A percentile compares a stretch with the other conserved stretches of the same genome.
phyloP scores from a whole-genome alignment of 2,113 vertebrate species.

The Brachyhypopomus occidentalis region DNA sequence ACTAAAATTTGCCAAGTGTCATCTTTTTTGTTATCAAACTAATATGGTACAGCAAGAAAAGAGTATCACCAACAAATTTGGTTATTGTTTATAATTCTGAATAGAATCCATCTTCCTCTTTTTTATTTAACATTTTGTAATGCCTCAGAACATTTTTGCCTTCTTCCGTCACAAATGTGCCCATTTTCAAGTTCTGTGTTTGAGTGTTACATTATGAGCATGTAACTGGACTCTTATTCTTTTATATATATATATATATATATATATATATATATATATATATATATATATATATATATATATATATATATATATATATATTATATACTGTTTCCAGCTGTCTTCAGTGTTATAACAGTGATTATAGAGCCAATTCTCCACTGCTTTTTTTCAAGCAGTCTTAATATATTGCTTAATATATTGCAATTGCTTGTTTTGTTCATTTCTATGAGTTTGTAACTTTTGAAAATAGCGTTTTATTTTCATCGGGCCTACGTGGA shows the following conservation, averaged over 20 bases:
- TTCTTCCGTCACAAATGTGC: not conserved
- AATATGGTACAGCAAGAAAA: constrained; percentile 11
- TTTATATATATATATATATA: too few species aligned
- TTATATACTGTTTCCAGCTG: not conserved
- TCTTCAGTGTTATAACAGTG: not conserved
- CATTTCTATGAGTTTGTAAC: not conserved
- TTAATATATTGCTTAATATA: not conserved
- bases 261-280: too few species aligned
- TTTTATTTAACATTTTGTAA: constrained; percentile 5
- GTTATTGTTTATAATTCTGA: not conserved
- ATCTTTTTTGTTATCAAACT: not conserved
- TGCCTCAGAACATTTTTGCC: not conserved
- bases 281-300: too few species aligned
- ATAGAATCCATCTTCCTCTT: not conserved
- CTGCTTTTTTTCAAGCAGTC: not conserved
- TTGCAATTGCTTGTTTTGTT: not conserved
- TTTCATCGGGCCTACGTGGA: not conserved
- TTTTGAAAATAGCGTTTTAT: constrained; percentile 1
- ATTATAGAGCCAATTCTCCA: not conserved
- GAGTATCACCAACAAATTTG: not conserved
- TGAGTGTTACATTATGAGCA: not conserved
- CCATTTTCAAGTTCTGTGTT: not conserved
- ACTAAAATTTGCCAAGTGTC: not conserved
- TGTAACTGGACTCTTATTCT: not conserved
- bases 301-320: too few species aligned